Evolutionary conservation across 2,888 invertebrate genomes (phyloP), one percentile per base, ranked within the genome.

Genomic region (Sabatieria punctata): DNA sequence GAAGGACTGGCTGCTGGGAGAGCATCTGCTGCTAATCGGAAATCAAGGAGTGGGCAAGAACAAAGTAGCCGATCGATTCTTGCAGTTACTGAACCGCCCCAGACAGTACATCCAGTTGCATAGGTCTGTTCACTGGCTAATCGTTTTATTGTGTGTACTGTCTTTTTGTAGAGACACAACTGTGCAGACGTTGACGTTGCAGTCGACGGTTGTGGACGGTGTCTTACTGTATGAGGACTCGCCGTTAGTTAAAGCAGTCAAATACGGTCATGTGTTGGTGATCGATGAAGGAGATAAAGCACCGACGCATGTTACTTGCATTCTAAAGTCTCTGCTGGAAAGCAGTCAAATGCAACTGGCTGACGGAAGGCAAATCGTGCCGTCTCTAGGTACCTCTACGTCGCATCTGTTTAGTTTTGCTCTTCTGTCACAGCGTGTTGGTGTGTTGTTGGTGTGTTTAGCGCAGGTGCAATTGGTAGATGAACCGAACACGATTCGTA

Each of bases 11-110:
- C 67, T 79, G 1, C 74, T 93, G 1, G 89, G 88, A 0, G 84
- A 88, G 60, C 88, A 93, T 71, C 71, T 95, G 37, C 71, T 95
- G 1, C 68, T 95, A 43, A 86, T 95, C n/a, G 95, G 95, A 0
- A 95, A 95, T 69, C 93, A 93, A 70, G 86, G 86, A 15, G 93
- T 93, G 0, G 93, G 93, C 0, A 95, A 95, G 68, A 95, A 95
- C 66, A 93, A 95, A 68, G 79, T 95, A 15, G 81, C 83, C 1
- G 95, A 95, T 65, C 75, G 88, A 52, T 75, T 95, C 51, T 69
- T 95, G 1, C 81, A 86, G 60, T 67, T 93, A 11, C 67, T 93
- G 55, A 86, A 86, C 60, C 71, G 84, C 40, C 91, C 93, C 0
- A 72, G 93, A 48, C 91, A 95, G 66, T 95, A 95, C 60, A 80